A percentile compares a stretch with the other conserved stretches of the same genome.
These are phyloP conservation scores for Drosophila subquinaria DNA, from an alignment of 2,888 invertebrate species.

Conservation along the genomic window DNA sequence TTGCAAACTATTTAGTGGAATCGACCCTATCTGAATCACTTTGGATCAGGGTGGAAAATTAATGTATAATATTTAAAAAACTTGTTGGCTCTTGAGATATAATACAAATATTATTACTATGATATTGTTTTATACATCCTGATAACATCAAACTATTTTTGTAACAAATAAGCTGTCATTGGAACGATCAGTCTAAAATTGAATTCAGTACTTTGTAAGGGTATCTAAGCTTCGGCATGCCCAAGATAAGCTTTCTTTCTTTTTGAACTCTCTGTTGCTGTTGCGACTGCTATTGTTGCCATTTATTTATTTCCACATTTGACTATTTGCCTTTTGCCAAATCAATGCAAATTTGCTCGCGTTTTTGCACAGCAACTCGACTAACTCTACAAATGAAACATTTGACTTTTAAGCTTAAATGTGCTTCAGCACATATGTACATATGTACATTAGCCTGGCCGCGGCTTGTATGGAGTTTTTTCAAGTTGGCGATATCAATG, in stretches of 20 bases:
- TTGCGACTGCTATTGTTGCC: slow-evolving; percentile 22
- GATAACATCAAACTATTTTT: no score
- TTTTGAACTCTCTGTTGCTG: slow-evolving; percentile 15
- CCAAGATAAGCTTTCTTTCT: slow-evolving; percentile 23
- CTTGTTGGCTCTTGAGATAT: no score
- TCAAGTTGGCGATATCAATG: no score
- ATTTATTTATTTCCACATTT: slow-evolving; percentile 56
- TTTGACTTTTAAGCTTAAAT: slow-evolving; percentile 1
- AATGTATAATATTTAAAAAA: no score
- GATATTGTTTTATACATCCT: no score
- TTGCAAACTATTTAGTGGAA: background rate
- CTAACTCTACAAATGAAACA: slow-evolving; percentile 5
- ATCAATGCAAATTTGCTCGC: slow-evolving; percentile 19
- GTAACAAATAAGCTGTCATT: no score
- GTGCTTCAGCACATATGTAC: slow-evolving; percentile 3
- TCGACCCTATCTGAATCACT: no score
- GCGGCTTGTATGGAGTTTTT: no score
- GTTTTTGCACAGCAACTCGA: slow-evolving; percentile 13
- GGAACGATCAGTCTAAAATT: no score
- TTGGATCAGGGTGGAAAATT: no score
- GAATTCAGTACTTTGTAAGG: background rate
- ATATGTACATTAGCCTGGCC: no score
- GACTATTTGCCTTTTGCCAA: slow-evolving; percentile 42
- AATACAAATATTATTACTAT: no score
- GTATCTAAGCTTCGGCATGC: background rate